Evolutionary conservation across 2,888 invertebrate species (phyloP), one percentile per base, ranked within the genome.

Genomic region (Pegoplata infirma): DNA sequence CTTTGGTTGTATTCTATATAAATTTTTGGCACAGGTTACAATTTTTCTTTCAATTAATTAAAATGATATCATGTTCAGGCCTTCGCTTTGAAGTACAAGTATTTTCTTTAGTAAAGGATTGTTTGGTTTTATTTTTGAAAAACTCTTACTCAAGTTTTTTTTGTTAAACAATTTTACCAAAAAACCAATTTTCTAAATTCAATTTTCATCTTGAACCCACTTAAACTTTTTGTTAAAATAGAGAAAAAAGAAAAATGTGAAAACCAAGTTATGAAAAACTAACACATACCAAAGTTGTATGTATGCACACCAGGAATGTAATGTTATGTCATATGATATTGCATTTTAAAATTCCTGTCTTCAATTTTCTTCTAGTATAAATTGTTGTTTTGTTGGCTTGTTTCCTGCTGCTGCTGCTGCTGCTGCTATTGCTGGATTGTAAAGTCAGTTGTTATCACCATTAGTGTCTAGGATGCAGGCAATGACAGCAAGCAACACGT

Each of bases 131-230:
- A 16, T 51, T 64, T 56, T 49, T 36, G 47, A 32, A 17, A 66
- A 53, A 61, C 53, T 59, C 23, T 55, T 32, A 25, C 51, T 5
- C 40, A 28, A 12, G 16, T 40, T 36, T 17, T 69, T n/a, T n/a
- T n/a, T n/a, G n/a, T n/a, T 46, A 64, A 76, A 69, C 51, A 76
- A 46, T 51, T 63, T 73, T 69, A 44, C 4, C 12, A 21, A 61
- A 72, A 67, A 68, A 77, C 63, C 58, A 77, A 77, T 73, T 77
- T 73, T 66, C 71, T 63, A 77, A 77, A 77, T 78, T 78, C 73
- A 78, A 78, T 78, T 78, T 78, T 73, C 73, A 59, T 78, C 64
- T 69, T 78, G 73, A 73, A 78, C 73, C 77, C 77, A 78, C 73
- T 73, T 78, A 78, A 73, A 78, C 73, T 78, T 40, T n/a, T 68